Base-by-base conservation (phyloP, 2,797 vertebrate genomes). In the Notoglanidium macrostoma region DNA sequence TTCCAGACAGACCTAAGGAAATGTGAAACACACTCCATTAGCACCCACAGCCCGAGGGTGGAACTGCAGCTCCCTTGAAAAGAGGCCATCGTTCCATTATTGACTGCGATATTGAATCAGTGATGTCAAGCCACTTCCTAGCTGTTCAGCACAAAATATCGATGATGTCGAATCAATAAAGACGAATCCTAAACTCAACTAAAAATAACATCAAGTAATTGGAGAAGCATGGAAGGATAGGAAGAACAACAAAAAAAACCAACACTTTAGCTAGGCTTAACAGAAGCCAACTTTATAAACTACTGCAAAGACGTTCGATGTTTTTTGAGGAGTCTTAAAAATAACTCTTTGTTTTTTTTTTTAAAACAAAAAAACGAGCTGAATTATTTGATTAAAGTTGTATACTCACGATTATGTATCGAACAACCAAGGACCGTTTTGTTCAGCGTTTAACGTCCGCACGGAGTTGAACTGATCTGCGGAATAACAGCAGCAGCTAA, bases 21-120 rank as follows among this genome's bases (percentile, higher is more conserved):
- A 88, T 65, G 73, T 80, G 86, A 57, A 76, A 61, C 55, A 84
- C 72, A 76, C 68, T 89, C 86, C 79, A 83, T 76, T 88, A 77
- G 17, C 83, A 72, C 59, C 19, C 74, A 78, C 83, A 63, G 77
- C 87, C 68, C n/a, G 72, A 73, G 74, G 84, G 84, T 44, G 44
- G 79, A 86, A 82, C 81, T 79, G 85, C 86, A 84, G 84, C 81
- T 46, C 70, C 51, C 19, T 54, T 51, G 76, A 59, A 89, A 83
- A 84, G 61, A 74, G 49, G 70, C 84, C 82, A 85, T 85, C 72
- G 68, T 49, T 78, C 35, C 59, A 82, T 87, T 88, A 90, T 70
- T 86, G 85, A 84, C 88, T 88, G 65, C 3, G 65, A 85, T 54
- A 73, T 32, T 55, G 65, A 87, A 84, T 84, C 51, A 73, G 29